These are phyloP conservation scores for Bucorvus abyssinicus DNA, from an alignment of 2,797 vertebrate genomes.

Conservation along the genomic window DNA sequence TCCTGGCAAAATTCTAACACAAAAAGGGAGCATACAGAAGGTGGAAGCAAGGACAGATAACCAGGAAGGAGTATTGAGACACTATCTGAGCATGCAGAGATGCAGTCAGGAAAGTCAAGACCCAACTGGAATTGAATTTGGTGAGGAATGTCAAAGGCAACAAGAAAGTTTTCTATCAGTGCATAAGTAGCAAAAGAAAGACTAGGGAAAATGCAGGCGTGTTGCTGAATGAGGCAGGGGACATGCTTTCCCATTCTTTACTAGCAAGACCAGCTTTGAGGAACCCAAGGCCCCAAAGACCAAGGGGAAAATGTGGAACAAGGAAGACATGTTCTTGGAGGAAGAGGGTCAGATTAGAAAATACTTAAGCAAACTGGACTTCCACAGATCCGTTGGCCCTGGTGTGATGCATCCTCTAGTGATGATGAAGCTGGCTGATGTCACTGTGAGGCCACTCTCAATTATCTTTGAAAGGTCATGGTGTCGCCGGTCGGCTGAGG, in stretches of 20 bases:
- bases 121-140: background rate
- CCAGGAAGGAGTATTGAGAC: background rate
- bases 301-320: background rate
- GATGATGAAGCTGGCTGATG: background rate
- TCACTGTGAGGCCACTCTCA: background rate
- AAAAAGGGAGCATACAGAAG: background rate
- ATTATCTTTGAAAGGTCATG: background rate
- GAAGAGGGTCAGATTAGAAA: background rate
- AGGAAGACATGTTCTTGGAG: background rate
- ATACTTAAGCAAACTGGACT: background rate
- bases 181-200: no score
- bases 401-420: background rate
- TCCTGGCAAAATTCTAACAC: background rate
- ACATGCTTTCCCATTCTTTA: background rate
- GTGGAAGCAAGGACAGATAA: background rate
- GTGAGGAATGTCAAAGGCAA: background rate
- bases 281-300: background rate
- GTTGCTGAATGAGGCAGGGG: background rate
- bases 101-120: background rate
- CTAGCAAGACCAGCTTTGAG: background rate
- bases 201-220: background rate
- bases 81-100: background rate
- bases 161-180: no score
- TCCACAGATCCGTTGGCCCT: background rate
- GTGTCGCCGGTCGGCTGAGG: no score